phyloP scores from a whole-genome alignment of 2,113 vertebrate species.

The Dolichallabes microphthalmus region DNA sequence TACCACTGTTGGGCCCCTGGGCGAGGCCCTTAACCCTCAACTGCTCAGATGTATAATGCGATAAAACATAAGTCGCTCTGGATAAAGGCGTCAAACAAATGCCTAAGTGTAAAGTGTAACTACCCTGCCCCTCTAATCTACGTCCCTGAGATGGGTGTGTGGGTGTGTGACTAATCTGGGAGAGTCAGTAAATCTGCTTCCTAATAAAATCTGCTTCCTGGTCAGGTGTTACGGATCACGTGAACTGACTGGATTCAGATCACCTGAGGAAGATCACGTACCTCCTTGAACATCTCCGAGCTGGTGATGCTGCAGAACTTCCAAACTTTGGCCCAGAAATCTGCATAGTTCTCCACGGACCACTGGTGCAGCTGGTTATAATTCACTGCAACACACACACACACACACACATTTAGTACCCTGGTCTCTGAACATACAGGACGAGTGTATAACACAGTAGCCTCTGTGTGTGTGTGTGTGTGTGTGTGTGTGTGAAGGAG shows the following conservation, averaged over 20 bases:
- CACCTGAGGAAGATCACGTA: conserved; percentile 59
- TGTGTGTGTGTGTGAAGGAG: neutral
- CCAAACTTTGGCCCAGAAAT: conserved; percentile 95
- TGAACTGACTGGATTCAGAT: neutral
- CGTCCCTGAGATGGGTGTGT: neutral
- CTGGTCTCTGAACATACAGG: neutral
- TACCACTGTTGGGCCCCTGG: no score
- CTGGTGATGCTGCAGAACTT: conserved; percentile 82
- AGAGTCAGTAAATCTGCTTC: neutral
- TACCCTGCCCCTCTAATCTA: neutral
- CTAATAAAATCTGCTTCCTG: neutral
- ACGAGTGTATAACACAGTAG: neutral
- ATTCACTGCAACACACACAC: conserved; percentile 68
- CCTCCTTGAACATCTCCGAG: conserved; percentile 86
- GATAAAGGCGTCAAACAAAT: neutral
- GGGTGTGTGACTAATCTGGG: neutral
- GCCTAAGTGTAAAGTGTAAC: no score
- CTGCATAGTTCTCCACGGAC: conserved; percentile 84
- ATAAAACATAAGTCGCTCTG: no score
- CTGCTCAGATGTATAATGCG: no score
- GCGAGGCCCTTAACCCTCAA: no score
- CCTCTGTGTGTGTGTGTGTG: neutral
- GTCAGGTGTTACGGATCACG: no score
- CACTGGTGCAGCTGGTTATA: conserved; percentile 91
- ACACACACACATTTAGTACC: neutral